Conservation (phyloP, 2,888 invertebrate genomes). For the Caenorhabditis sp. region DNA sequence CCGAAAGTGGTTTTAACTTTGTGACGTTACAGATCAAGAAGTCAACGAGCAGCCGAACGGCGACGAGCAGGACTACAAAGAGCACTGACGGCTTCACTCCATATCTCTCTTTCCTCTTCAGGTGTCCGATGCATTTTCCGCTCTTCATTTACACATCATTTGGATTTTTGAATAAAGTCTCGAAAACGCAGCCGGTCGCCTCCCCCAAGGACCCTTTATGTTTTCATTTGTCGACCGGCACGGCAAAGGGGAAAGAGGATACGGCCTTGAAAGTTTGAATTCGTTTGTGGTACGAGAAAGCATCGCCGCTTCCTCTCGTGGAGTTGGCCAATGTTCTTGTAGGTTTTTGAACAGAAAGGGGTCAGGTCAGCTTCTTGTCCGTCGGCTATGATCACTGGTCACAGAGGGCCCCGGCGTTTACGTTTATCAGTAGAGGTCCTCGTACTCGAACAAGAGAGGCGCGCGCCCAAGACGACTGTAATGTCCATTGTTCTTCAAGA, state of each 20-base stretch:
- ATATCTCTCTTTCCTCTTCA: constrained; percentile 7
- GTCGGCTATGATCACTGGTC: constrained; percentile 40
- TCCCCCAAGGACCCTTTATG: background rate
- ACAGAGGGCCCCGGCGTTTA: too few relatives aligned
- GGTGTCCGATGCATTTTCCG: constrained; percentile 10
- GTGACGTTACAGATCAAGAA: constrained; percentile 62
- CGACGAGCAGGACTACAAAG: constrained; percentile 74
- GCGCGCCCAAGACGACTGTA: constrained; percentile 13
- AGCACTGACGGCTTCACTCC: constrained; percentile 44
- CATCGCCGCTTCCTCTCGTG: too few relatives aligned
- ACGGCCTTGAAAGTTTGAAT: background rate
- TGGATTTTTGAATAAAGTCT: background rate
- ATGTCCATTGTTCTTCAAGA: constrained; percentile 54
- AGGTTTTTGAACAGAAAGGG: constrained; percentile 14
- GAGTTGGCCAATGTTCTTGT: constrained; percentile 17
- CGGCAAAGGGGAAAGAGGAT: background rate
- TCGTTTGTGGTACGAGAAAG: too few relatives aligned
- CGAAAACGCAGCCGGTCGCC: background rate
- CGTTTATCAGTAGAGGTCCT: constrained; percentile 23
- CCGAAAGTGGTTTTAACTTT: background rate
- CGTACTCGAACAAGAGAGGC: background rate
- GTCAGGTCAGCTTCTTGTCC: constrained; percentile 8
- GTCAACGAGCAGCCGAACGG: constrained; percentile 67
- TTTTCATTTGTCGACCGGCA: background rate
- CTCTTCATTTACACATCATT: constrained; percentile 3